phyloP scores from a whole-genome alignment of 2,888 invertebrate species.

The Autographa gamma region DNA sequence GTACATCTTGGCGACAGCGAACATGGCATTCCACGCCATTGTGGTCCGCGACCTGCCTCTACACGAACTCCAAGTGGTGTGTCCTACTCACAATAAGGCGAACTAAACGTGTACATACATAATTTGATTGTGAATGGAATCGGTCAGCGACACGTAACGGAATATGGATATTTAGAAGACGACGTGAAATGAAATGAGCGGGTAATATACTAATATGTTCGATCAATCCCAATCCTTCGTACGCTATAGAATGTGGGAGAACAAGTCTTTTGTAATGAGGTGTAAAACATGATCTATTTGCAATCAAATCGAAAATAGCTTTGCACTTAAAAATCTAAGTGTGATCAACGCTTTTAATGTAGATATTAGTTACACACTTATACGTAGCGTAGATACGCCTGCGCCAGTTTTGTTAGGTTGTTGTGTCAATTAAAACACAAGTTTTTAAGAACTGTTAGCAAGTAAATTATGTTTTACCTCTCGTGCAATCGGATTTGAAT shows the following conservation, averaged over 20 bases:
- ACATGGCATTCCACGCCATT: constrained; percentile 97
- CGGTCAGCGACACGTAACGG: constrained; percentile 57
- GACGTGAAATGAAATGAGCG: constrained; percentile 17
- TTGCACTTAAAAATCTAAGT: constrained; percentile 8
- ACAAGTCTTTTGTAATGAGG: not conserved
- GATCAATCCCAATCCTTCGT: not conserved
- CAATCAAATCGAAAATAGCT: constrained; percentile 26
- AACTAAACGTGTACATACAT: constrained; percentile 68
- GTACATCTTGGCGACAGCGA: constrained; percentile 96
- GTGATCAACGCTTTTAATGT: constrained; percentile 12
- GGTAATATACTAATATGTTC: constrained; percentile 3
- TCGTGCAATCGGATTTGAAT: constrained; percentile 17
- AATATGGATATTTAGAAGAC: constrained; percentile 49
- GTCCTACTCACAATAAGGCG: constrained; percentile 80
- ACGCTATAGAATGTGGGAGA: not conserved
- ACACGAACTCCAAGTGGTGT: constrained; percentile 93
- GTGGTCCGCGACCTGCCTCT: constrained; percentile 96
- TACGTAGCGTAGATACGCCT: not conserved
- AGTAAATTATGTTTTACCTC: constrained; percentile 29
- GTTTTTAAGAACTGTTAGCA: constrained; percentile 21
- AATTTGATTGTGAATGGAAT: constrained; percentile 52
- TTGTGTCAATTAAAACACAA: not conserved
- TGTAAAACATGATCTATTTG: constrained; percentile 37
- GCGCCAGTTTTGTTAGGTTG: constrained; percentile 2
- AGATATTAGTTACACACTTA: too few relatives aligned